Conservation (phyloP, 2,113 vertebrate genomes). For the Ctenodactylus gundi region DNA sequence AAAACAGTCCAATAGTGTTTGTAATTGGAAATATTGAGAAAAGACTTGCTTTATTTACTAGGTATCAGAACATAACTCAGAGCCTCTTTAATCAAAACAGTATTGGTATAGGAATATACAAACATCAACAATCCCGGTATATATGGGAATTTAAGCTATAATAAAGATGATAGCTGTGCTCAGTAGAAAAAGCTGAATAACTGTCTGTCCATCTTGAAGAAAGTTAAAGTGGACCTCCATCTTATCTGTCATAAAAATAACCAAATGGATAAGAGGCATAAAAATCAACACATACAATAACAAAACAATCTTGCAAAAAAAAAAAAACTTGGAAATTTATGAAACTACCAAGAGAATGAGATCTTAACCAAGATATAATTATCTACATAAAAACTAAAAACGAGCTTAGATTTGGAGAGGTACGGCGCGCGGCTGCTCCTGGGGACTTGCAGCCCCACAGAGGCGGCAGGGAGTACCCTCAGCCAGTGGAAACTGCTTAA, state of each 20-base stretch:
- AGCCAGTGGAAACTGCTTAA: no score
- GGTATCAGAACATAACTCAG: neutral
- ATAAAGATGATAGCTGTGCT: neutral
- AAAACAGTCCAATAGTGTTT: no score
- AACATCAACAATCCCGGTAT: neutral
- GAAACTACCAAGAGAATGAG: neutral
- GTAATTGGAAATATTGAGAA: neutral
- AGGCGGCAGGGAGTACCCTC: no score
- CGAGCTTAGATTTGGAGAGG: no score
- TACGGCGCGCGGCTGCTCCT: no score
- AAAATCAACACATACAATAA: slow-evolving; percentile 37
- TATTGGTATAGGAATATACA: neutral
- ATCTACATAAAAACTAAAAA: slow-evolving; percentile 8
- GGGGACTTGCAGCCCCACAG: no score
- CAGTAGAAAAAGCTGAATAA: neutral
- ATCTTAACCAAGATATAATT: neutral
- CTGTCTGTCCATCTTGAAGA: slow-evolving; percentile 41
- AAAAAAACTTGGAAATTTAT: slow-evolving; percentile 37
- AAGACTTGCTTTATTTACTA: slow-evolving; percentile 24
- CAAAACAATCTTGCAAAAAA: no score
- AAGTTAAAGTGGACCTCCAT: slow-evolving; percentile 32
- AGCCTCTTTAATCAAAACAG: slow-evolving; percentile 13
- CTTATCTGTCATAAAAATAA: slow-evolving; percentile 46
- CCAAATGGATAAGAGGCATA: slow-evolving; percentile 40
- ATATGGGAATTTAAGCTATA: neutral